phyloP scores from a whole-genome alignment of 2,113 vertebrate species.

The Nothobranchius kuhntae region DNA sequence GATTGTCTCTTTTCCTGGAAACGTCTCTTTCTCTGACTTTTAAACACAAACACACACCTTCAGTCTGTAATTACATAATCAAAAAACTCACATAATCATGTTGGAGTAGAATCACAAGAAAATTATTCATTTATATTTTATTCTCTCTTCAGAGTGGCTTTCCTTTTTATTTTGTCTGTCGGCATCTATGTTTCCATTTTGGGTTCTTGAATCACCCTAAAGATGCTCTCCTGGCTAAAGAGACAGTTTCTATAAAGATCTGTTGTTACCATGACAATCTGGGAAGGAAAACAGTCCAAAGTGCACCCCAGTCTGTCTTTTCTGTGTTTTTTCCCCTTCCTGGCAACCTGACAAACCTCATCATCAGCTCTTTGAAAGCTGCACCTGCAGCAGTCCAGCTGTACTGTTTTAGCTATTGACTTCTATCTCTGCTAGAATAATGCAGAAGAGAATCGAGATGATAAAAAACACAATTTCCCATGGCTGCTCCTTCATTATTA shows the following conservation, averaged over 20 bases:
- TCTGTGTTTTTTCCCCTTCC: conserved; percentile 26
- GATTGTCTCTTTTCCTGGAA: neutral
- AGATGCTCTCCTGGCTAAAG: conserved; percentile 51
- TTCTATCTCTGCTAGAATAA: conserved; percentile 2
- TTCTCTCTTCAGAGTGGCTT: neutral
- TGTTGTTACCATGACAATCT: conserved; percentile 75
- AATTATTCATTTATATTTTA: neutral
- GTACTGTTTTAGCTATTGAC: conserved; percentile 31
- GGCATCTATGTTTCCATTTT: conserved; percentile 38
- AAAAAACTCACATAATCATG: neutral
- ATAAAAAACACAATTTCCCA: conserved; percentile 5
- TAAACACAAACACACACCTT: neutral
- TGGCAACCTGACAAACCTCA: conserved; percentile 52
- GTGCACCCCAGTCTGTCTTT: conserved; percentile 9
- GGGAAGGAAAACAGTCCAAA: conserved; percentile 29
- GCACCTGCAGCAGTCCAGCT: conserved; percentile 46
- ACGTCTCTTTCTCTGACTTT: neutral
- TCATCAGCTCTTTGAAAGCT: conserved; percentile 53
- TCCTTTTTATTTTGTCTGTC: conserved; percentile 35
- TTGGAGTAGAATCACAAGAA: neutral
- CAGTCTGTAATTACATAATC: neutral
- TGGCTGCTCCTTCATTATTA: conserved; percentile 7
- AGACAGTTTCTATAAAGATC: conserved; percentile 61
- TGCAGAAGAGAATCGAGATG: conserved; percentile 6
- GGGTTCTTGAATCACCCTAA: conserved; percentile 35